Evolutionary conservation across 2,797 vertebrate species (phyloP), one percentile per base, ranked within the genome.

Genomic region (Phataginus tricuspis): DNA sequence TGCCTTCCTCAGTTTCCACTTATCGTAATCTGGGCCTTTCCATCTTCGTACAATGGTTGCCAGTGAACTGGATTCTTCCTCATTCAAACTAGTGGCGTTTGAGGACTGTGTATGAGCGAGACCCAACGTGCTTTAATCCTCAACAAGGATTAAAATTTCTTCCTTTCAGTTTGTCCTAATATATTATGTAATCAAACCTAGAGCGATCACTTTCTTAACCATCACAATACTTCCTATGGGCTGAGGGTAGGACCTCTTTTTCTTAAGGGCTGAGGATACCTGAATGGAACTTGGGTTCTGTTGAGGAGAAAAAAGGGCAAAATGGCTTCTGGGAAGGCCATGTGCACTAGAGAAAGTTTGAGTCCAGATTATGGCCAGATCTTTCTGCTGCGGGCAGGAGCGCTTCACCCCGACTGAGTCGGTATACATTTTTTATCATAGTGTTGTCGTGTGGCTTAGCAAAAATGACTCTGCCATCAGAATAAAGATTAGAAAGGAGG

Each of bases 401-500:
- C 90, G 45, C 45, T 45, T 61, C 53, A 91, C 57, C 42, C 0
- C 3, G 5, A 53, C 45, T 45, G 45, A 45, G 5, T 78, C 51
- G 49, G 31, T n/a, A 4, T 80, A 61, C 13, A 23, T 23, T 53
- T 93, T 75, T 68, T 79, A 51, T 82, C 15, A 39, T 3, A 15
- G 5, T 42, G 5, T 45, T 69, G 3, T 53, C 61, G 25, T 93
- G 59, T 85, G 7, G 15, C 64, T 97, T 92, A 49, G 27, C 21
- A 86, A 51, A 87, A 23, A 75, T 83, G 68, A 75, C 11, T 82
- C n/a, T 13, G 49, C 64, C 45, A 85, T 42, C 18, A 45, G 45
- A 78, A 96, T 83, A 53, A 72, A 74, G n/a, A 95, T 55, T 53
- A 83, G 16, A 57, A 85, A 91, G n/a, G 39, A 8, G 51, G 39